phyloP scores from a whole-genome alignment of 2,888 invertebrate genomes.

The Petrophora chlorosata region DNA sequence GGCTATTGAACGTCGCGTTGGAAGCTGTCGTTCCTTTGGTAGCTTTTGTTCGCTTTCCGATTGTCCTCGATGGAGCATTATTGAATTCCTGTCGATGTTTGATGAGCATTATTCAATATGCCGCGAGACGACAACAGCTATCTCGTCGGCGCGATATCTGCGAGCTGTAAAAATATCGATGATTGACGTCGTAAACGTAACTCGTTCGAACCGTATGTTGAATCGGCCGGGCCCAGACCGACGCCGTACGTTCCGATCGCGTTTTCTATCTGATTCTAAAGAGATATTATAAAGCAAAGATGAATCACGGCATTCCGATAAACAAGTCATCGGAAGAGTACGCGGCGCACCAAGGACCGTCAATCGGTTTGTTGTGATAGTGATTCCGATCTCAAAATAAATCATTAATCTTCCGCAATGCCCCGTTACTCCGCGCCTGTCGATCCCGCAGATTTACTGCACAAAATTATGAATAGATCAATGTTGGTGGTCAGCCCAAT shows the following conservation, averaged over 20 bases:
- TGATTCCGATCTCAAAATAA: conserved; percentile 34
- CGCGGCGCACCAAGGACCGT: conserved; percentile 18
- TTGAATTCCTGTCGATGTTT: conserved; percentile 29
- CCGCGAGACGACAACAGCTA: conserved; percentile 7
- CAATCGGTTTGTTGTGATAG: conserved; percentile 17
- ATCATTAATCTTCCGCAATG: conserved; percentile 37
- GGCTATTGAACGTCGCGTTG: conserved; percentile 13
- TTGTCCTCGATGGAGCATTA: conserved; percentile 24
- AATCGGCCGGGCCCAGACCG: conserved; percentile 45
- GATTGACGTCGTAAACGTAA: conserved; percentile 53
- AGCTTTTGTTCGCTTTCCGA: conserved; percentile 26
- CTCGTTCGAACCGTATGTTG: conserved; percentile 41
- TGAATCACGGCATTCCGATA: conserved; percentile 30
- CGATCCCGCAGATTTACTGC: conserved; percentile 25
- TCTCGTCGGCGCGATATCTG: conserved; percentile 33
- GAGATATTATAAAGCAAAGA: conserved; percentile 45
- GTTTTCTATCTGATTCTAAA: conserved; percentile 51
- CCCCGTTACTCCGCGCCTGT: conserved; percentile 25
- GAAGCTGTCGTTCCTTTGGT: conserved; percentile 19
- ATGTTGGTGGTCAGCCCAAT: conserved; percentile 36
- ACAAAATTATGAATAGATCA: conserved; percentile 34
- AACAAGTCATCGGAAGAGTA: conserved; percentile 40
- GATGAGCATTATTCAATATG: conserved; percentile 14
- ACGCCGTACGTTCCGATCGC: conserved; percentile 41
- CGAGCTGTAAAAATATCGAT: conserved; percentile 59